Percentiles rank a stretch among this genome's conserved stretches.
Evolutionary conservation across 2,888 invertebrate genomes (phyloP).

Genomic region (Dilophus febrilis): DNA sequence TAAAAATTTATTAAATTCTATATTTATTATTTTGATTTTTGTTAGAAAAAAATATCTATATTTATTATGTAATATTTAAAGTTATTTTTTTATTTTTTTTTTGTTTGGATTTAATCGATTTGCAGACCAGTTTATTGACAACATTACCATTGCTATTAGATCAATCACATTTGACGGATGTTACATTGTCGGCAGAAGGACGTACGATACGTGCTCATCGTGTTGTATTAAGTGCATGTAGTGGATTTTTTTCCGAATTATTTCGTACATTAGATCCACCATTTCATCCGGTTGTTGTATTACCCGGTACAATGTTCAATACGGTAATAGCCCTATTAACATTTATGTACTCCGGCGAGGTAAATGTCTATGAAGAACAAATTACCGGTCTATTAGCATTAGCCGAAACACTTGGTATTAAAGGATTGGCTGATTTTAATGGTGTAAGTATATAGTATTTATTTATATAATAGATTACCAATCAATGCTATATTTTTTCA

Average conservation of each 20-base stretch:
- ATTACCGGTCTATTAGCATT: slow-evolving; percentile 58
- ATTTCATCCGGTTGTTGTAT: slow-evolving; percentile 29
- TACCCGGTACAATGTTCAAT: slow-evolving; percentile 28
- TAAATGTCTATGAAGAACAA: slow-evolving; percentile 64
- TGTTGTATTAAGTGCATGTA: slow-evolving; percentile 75
- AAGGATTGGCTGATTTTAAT: slow-evolving; percentile 65
- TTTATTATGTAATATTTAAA: too few relatives aligned
- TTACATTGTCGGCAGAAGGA: slow-evolving; percentile 71
- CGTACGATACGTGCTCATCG: slow-evolving; percentile 71
- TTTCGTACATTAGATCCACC: slow-evolving; percentile 36
- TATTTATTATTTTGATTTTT: too few relatives aligned
- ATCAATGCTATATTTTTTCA: too few relatives aligned
- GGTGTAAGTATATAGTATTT: slow-evolving; percentile 36
- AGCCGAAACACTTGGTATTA: slow-evolving; percentile 64
- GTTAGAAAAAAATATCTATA: too few relatives aligned
- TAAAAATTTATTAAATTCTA: too few relatives aligned
- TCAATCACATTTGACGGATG: slow-evolving; percentile 68
- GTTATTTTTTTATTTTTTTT: too few relatives aligned
- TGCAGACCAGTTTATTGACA: slow-evolving; percentile 55
- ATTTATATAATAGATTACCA: not conserved
- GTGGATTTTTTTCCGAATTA: slow-evolving; percentile 75
- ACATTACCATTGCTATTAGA: slow-evolving; percentile 62
- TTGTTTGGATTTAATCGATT: too few relatives aligned
- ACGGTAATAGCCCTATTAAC: slow-evolving; percentile 49
- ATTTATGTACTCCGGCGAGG: slow-evolving; percentile 80